Evolutionary conservation across 2,113 vertebrate genomes (phyloP), one percentile per base, ranked within the genome.

Genomic region (Megaceryle maxima): DNA sequence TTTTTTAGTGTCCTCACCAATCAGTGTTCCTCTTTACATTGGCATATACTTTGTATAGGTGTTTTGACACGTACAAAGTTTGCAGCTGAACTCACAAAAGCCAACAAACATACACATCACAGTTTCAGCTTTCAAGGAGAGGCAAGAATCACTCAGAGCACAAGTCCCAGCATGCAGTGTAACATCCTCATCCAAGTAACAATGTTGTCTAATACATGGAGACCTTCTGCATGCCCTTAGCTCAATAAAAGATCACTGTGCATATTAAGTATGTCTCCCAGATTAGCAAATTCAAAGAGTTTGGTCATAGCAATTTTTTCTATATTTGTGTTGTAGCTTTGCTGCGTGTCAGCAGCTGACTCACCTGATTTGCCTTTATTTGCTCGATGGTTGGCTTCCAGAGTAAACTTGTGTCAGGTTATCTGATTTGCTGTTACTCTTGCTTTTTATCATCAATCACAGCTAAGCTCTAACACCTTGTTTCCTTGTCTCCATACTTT

Each of bases 361-460:
- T 78, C 56, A 88, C 88, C 84, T 64, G 35, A 67, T 94, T 86
- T 93, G 59, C 50, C 80, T 81, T 73, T 73, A 76, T 88, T 84
- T 93, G 60, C 72, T 77, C 83, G 76, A 83, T 53, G 51, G 55
- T 83, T 83, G 73, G 21, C 62, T 94, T 88, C 93, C 68, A 63
- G 68, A 70, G 50, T 24, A 88, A 94, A 90, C 69, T 90, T 31
- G 29, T 55, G 66, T 87, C 80, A 74, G 60, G 46, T 88, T 91
- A 93, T 80, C 87, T 83, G 64, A 92, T 88, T 92, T 97, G 77
- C 86, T 91, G 46, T 68, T 96, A 92, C 83, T 90, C 64, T 55
- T 84, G 95, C 50, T 79, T 83, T 95, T 69, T 88, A 56, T 78
- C 91, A 94, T 92, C 82, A 88, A 88, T 97, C 93, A 96, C 51